Conservation (phyloP, 2,113 vertebrate genomes). For the Malurus cyaneus region DNA sequence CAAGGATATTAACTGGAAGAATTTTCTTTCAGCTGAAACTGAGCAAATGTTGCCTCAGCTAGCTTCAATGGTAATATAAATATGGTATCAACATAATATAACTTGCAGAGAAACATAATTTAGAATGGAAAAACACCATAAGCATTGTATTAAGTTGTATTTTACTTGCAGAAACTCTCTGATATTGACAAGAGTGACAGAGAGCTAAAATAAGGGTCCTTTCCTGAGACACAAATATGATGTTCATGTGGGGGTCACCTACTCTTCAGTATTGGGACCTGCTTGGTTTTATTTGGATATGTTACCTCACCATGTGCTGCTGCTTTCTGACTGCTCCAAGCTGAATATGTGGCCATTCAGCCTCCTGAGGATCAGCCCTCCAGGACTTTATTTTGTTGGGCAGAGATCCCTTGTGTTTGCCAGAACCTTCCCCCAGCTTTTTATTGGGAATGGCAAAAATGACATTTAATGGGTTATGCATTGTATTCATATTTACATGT, state of each 20-base stretch:
- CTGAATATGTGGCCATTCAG: not conserved
- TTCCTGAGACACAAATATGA: not conserved
- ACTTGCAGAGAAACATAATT: not conserved
- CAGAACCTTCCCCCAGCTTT: not conserved
- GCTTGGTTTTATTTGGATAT: not conserved
- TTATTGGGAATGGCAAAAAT: not conserved
- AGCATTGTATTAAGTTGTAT: not conserved
- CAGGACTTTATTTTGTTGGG: not conserved
- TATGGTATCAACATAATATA: not conserved
- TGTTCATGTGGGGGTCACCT: not conserved
- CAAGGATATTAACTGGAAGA: not conserved
- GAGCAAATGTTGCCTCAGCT: not conserved
- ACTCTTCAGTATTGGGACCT: not conserved
- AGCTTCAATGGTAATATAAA: not conserved
- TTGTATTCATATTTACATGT: not conserved
- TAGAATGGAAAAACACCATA: not conserved
- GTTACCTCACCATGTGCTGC: not conserved
- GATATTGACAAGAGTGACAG: not conserved
- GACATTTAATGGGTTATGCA: not conserved
- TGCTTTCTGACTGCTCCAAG: not conserved
- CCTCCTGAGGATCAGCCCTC: rapidly evolving
- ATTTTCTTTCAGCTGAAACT: not conserved
- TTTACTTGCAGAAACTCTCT: not conserved
- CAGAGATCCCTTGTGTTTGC: rapidly evolving
- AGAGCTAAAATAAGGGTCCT: not conserved